Percentiles rank a stretch among this genome's conserved stretches.
Evolutionary conservation across 2,797 vertebrate species (phyloP).

Genomic region (Arnoldichthys spilopterus): DNA sequence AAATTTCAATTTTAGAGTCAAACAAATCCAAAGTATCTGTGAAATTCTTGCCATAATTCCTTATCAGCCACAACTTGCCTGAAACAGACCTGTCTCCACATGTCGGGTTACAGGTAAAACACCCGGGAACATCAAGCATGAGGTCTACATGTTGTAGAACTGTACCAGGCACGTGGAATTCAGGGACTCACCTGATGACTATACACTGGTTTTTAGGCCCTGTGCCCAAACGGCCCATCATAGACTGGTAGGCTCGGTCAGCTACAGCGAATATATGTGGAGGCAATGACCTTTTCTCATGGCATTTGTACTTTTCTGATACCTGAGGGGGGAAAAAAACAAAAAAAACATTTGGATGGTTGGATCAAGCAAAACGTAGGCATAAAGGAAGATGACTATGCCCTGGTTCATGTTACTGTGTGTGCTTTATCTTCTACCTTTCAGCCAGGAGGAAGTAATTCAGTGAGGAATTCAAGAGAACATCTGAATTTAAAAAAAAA

Average conservation of each 20-base stretch:
- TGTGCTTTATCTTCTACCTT: neutral
- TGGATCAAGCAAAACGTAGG: neutral
- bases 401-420: neutral
- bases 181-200: constrained; percentile 74
- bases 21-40: neutral
- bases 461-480: neutral
- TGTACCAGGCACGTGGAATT: neutral
- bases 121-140: neutral
- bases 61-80: constrained; percentile 15
- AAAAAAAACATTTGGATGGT: neutral
- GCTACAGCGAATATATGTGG: constrained; percentile 80
- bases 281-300: constrained; percentile 61
- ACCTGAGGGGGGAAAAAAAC: constrained; percentile 69
- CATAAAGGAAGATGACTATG: neutral
- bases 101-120: neutral
- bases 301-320: constrained; percentile 68
- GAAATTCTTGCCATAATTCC: neutral
- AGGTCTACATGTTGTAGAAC: neutral
- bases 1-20: neutral
- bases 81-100: constrained; percentile 6
- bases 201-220: constrained; percentile 74
- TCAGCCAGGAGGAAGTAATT: neutral
- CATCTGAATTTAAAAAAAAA: neutral
- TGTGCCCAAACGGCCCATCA: constrained; percentile 64
- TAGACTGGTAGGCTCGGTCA: constrained; percentile 73